phyloP scores from a whole-genome alignment of 1,140 invertebrate genomes.

The Dermatophagoides farinae region DNA sequence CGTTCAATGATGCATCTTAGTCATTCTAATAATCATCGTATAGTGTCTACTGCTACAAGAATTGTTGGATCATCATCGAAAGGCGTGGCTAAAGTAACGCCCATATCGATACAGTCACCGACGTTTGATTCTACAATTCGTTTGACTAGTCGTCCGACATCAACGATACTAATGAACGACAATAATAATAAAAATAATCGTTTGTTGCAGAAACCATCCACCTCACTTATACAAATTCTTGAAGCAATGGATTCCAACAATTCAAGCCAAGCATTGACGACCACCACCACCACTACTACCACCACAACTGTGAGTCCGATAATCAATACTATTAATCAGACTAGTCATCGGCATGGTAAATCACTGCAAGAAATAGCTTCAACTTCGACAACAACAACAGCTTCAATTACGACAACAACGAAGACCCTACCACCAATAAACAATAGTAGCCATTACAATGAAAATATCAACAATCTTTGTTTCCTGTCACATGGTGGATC shows the following conservation, averaged over 20 bases:
- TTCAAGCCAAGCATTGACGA: neutral
- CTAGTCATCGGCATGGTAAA: too few relatives aligned
- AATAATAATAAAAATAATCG: too few relatives aligned
- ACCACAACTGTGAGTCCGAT: neutral
- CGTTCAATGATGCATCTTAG: neutral
- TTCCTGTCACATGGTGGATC: conserved; percentile 70
- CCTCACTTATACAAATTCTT: neutral
- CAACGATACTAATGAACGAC: too few relatives aligned
- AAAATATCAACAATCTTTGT: conserved; percentile 46
- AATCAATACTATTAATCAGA: neutral
- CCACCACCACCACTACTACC: neutral
- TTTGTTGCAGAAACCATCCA: too few relatives aligned
- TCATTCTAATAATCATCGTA: neutral
- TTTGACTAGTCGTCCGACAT: too few relatives aligned
- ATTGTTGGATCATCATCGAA: neutral
- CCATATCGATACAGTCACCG: neutral
- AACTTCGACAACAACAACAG: neutral
- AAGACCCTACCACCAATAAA: neutral
- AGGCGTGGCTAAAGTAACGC: neutral
- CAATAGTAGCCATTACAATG: neutral
- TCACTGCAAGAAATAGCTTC: neutral
- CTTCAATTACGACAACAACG: neutral
- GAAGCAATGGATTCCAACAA: neutral
- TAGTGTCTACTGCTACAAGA: neutral
- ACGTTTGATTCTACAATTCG: neutral